Conservation (phyloP, 2,113 vertebrate genomes). For the Fregetta grallaria region DNA sequence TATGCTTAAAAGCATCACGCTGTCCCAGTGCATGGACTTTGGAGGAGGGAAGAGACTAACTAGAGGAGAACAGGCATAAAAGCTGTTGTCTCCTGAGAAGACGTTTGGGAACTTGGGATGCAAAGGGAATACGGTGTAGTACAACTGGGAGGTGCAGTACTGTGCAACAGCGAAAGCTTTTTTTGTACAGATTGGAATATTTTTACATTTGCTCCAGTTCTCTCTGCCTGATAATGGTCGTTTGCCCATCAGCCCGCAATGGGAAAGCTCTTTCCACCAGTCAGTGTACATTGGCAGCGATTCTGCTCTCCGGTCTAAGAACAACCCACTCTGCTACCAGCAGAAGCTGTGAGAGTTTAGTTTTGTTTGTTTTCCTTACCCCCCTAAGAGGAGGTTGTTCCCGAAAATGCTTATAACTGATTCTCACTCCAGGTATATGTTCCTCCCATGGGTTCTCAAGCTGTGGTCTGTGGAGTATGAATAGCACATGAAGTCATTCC, state of each 20-base stretch:
- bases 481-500: background rate
- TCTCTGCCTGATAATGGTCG: conserved; percentile 5
- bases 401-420: background rate
- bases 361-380: conserved; percentile 43
- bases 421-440: conserved; percentile 48
- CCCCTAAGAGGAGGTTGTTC: conserved; percentile 8
- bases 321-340: conserved; percentile 25
- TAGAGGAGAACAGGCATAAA: background rate
- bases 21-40: fast-evolving
- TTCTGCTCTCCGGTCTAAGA: conserved; percentile 34
- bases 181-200: background rate
- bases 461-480: conserved; percentile 31
- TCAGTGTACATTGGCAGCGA: conserved; percentile 50
- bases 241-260: background rate
- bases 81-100: background rate
- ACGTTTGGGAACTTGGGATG: background rate
- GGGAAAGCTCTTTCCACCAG: conserved; percentile 16
- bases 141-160: background rate
- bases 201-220: conserved; percentile 34
- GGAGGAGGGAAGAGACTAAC: background rate
- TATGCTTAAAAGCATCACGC: background rate
- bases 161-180: background rate
- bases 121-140: background rate
- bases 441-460: background rate
- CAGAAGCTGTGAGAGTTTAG: background rate